Conservation (phyloP, 2,888 invertebrate species). For the Drosophila meridiana region DNA sequence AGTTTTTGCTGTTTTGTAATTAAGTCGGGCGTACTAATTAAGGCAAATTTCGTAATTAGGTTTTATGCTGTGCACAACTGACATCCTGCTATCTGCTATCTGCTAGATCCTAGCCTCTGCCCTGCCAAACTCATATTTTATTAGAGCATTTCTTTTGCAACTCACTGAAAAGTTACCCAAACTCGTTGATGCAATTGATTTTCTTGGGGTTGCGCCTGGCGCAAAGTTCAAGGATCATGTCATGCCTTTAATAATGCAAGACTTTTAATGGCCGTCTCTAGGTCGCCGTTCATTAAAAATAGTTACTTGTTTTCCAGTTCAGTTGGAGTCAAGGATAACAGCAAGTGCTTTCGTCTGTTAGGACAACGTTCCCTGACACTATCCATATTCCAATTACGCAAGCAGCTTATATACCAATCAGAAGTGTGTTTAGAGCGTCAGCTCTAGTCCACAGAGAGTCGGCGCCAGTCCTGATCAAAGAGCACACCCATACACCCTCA, state of each 20-base stretch:
- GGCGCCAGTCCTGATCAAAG: conserved; percentile 20
- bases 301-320: conserved; percentile 18
- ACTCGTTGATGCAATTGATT: conserved; percentile 46
- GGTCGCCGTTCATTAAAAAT: conserved; percentile 41
- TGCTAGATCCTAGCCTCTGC: neutral
- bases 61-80: conserved; percentile 47
- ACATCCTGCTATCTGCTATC: conserved; percentile 3
- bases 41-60: conserved; percentile 66
- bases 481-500: conserved; percentile 4
- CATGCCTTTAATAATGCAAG: conserved; percentile 45
- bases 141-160: neutral
- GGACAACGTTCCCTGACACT: neutral
- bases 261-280: conserved; percentile 21
- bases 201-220: conserved; percentile 15
- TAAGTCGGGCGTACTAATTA: conserved; percentile 71
- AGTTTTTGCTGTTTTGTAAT: conserved; percentile 64
- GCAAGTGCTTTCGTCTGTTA: neutral
- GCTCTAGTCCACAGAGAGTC: conserved; percentile 3
- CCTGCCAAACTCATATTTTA: conserved; percentile 2
- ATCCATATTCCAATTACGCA: conserved; percentile 1
- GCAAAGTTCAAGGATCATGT: conserved; percentile 46
- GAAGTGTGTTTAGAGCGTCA: neutral
- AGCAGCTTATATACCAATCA: neutral
- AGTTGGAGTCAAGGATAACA: neutral
- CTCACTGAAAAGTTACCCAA: conserved; percentile 27